These are phyloP conservation scores for Nothoprocta pentlandii DNA, from an alignment of 2,113 vertebrate species.

Conservation along the genomic window DNA sequence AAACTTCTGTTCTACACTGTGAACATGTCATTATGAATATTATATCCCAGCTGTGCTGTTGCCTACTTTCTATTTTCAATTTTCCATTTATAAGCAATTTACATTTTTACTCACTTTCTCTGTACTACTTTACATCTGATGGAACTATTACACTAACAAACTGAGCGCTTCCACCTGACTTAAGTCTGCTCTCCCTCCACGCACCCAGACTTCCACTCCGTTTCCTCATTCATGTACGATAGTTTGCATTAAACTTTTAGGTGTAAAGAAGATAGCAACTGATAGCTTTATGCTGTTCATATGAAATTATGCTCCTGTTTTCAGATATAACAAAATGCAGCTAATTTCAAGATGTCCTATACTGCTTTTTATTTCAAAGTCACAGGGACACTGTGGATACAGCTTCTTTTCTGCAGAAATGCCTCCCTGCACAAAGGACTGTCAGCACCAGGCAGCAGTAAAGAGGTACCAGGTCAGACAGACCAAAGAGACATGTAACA, in stretches of 20 bases:
- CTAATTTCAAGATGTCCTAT: constrained; percentile 2
- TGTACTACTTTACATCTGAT: background rate
- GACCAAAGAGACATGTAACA: background rate
- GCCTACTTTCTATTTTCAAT: background rate
- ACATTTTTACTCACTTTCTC: background rate
- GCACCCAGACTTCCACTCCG: background rate
- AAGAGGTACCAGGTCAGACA: background rate
- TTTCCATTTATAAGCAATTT: background rate
- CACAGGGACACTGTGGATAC: background rate
- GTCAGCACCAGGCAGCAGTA: background rate
- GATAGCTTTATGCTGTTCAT: background rate
- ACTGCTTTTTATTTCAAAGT: background rate
- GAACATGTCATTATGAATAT: background rate
- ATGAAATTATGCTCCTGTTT: constrained; percentile 12
- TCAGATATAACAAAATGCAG: background rate
- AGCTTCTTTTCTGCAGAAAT: background rate
- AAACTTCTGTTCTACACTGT: background rate
- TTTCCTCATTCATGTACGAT: background rate
- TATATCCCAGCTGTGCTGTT: background rate
- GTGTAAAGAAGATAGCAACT: background rate
- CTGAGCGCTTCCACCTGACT: background rate
- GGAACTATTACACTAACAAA: background rate
- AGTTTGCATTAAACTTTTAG: background rate
- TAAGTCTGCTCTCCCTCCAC: background rate
- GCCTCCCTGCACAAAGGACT: background rate